These are phyloP conservation scores for Drosophila paramelanica DNA, from an alignment of 2,888 invertebrate species.

Conservation along the genomic window DNA sequence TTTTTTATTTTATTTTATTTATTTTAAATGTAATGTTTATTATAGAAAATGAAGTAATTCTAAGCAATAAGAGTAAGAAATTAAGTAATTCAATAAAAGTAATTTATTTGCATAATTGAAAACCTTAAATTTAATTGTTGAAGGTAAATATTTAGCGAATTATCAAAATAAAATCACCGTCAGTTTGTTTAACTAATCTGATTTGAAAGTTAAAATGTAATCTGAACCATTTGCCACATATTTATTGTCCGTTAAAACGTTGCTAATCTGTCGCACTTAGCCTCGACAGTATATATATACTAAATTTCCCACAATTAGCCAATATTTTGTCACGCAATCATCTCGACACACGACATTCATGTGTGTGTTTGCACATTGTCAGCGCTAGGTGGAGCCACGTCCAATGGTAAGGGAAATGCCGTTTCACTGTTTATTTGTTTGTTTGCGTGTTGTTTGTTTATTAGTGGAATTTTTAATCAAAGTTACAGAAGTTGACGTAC, in stretches of 20 bases:
- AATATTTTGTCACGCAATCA: conserved; percentile 11
- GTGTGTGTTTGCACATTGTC: conserved; percentile 43
- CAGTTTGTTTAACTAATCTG: not conserved
- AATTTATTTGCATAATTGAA: too few relatives aligned
- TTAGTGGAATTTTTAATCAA: conserved; percentile 81
- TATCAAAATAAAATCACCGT: not conserved
- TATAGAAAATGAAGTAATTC: not conserved
- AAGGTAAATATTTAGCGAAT: too few relatives aligned
- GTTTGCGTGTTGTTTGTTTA: conserved; percentile 67
- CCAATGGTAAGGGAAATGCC: conserved; percentile 26
- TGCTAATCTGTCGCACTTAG: not conserved
- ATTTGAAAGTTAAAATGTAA: not conserved
- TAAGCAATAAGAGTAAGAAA: too few relatives aligned
- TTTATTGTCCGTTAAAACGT: not conserved
- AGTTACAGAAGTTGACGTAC: conserved; percentile 71
- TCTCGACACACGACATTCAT: conserved; percentile 7
- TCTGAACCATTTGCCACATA: not conserved
- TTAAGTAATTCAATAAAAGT: too few relatives aligned
- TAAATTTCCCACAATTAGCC: not conserved
- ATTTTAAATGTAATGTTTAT: not conserved
- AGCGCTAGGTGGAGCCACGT: conserved; percentile 41
- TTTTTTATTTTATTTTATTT: too few relatives aligned
- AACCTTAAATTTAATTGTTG: too few relatives aligned
- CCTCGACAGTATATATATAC: not conserved
- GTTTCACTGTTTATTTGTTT: conserved; percentile 61